Percentiles rank a stretch among this genome's conserved stretches.
Conservation (phyloP, 2,888 invertebrate species). For the Brassicogethes aeneus region DNA sequence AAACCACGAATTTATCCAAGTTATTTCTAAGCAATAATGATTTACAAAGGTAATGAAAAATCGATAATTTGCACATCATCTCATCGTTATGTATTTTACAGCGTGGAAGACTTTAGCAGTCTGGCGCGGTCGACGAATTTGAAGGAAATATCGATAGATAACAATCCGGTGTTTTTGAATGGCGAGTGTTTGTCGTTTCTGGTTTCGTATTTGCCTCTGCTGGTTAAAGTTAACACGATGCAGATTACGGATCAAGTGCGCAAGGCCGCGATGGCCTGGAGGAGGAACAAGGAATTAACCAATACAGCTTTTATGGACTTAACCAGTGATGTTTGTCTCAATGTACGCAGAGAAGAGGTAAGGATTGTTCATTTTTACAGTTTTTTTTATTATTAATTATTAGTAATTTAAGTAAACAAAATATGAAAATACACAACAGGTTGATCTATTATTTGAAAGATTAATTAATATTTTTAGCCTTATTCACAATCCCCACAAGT, state of each 20-base stretch:
- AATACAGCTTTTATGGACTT: constrained; percentile 58
- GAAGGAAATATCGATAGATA: constrained; percentile 77
- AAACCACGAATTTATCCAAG: constrained; percentile 66
- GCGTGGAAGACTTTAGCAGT: constrained; percentile 80
- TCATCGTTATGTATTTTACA: constrained; percentile 7
- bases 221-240: constrained; percentile 67
- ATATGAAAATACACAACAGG: too few species aligned
- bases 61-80: neutral
- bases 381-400: too few species aligned
- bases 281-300: constrained; percentile 66
- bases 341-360: constrained; percentile 64
- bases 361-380: too few species aligned
- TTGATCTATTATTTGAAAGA: too few species aligned
- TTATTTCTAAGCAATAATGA: constrained; percentile 79
- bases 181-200: constrained; percentile 75
- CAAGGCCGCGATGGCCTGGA: constrained; percentile 71
- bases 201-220: constrained; percentile 68
- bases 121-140: constrained; percentile 69
- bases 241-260: constrained; percentile 72
- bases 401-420: too few species aligned
- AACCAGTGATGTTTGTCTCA: constrained; percentile 46
- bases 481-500: too few species aligned
- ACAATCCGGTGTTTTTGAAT: constrained; percentile 73
- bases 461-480: too few species aligned
- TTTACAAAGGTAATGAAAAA: constrained; percentile 45